Evolutionary conservation across 2,113 vertebrate genomes (phyloP).

Genomic region (Aramus guarauna): DNA sequence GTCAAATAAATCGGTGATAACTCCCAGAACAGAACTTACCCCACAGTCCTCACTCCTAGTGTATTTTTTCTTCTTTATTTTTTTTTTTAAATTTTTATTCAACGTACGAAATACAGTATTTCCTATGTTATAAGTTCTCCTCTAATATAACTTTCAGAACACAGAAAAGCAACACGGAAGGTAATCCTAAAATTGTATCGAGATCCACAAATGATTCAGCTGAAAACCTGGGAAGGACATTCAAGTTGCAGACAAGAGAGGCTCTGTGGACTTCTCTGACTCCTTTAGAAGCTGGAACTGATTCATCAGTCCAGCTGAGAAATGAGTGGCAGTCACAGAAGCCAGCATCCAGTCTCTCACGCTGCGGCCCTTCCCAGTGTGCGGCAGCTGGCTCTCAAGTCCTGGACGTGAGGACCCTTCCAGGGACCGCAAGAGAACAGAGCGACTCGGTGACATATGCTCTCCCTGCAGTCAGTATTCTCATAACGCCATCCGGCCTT

Average conservation of each 20-base stretch:
- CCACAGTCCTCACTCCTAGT: not conserved
- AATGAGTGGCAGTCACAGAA: not conserved
- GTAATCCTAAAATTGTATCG: constrained; percentile 6
- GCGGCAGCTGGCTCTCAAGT: not conserved
- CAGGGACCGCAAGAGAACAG: not conserved
- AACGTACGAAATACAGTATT: not conserved
- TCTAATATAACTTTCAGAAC: not conserved
- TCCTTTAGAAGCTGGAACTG: not conserved
- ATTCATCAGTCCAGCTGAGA: constrained; percentile 16
- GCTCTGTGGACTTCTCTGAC: not conserved
- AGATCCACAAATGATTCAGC: constrained; percentile 4
- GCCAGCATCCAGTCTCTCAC: not conserved
- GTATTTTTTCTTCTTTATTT: not conserved
- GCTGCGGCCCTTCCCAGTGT: not conserved
- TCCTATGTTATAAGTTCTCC: not conserved
- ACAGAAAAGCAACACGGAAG: constrained; percentile 14
- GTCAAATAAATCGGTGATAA: not conserved
- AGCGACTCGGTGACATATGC: not conserved
- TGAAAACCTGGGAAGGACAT: constrained; percentile 23
- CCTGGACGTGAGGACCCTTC: not conserved
- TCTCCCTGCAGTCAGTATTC: not conserved
- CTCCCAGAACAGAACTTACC: not conserved
- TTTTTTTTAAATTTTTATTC: not conserved
- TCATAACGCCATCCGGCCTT: not conserved
- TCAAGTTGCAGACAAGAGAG: not conserved